A percentile compares a stretch with the other conserved stretches of the same genome.
These are phyloP conservation scores for Didymodactylos carnosus DNA, from an alignment of 2,888 invertebrate species.

Conservation along the genomic window DNA sequence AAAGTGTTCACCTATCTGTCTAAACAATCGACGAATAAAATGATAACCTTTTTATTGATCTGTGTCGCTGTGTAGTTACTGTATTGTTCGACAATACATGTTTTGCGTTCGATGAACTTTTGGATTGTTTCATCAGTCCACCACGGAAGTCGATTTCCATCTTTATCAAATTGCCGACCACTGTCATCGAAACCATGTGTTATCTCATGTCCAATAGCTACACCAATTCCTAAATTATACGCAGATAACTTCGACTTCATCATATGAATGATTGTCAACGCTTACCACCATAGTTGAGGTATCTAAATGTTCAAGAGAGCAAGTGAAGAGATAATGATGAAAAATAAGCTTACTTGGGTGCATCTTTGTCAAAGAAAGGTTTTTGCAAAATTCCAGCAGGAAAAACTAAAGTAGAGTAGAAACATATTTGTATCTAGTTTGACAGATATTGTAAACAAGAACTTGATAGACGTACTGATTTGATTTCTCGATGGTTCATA, in stretches of 20 bases:
- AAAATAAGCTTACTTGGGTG: slow-evolving; percentile 21
- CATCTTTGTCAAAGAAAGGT: slow-evolving; percentile 23
- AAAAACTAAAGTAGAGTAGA: slow-evolving; percentile 19
- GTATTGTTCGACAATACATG: slow-evolving; percentile 77
- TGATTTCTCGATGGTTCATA: slow-evolving; percentile 78
- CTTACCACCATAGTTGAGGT: slow-evolving; percentile 10
- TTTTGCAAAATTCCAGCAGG: slow-evolving; percentile 26
- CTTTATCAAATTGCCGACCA: slow-evolving; percentile 49
- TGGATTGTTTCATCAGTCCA: slow-evolving; percentile 81
- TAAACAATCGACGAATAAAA: not conserved
- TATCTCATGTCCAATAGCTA: slow-evolving; percentile 14
- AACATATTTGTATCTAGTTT: not conserved
- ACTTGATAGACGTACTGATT: slow-evolving; percentile 46
- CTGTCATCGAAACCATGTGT: slow-evolving; percentile 14
- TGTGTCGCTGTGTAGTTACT: slow-evolving; percentile 52
- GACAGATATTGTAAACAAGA: not conserved
- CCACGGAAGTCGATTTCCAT: slow-evolving; percentile 87
- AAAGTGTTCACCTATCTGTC: too few species aligned
- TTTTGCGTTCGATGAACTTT: slow-evolving; percentile 62
- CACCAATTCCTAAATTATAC: slow-evolving; percentile 43
- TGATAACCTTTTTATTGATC: slow-evolving; percentile 22
- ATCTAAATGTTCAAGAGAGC: not conserved
- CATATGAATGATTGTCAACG: slow-evolving; percentile 9
- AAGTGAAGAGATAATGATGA: not conserved
- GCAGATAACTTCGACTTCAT: slow-evolving; percentile 34